Percentiles rank a stretch among this genome's conserved stretches.
These are phyloP conservation scores for Tinamus guttatus DNA, from an alignment of 2,113 vertebrate species.

Conservation along the genomic window DNA sequence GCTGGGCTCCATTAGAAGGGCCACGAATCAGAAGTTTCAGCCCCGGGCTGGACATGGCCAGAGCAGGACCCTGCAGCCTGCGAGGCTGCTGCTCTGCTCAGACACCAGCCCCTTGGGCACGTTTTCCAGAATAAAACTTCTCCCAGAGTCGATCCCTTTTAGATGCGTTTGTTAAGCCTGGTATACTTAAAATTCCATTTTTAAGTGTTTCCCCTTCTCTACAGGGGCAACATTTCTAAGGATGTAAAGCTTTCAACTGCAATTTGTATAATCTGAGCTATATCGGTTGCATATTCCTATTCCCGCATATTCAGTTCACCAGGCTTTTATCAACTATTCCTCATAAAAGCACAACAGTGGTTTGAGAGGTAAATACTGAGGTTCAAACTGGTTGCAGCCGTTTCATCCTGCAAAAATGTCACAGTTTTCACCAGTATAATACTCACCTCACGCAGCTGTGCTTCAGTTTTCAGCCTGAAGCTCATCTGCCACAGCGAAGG, in stretches of 20 bases:
- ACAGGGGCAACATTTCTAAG: neutral
- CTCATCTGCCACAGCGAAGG: accelerated
- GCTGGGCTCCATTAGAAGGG: neutral
- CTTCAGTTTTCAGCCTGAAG: neutral
- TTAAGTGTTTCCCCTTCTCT: neutral
- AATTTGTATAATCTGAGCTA: neutral
- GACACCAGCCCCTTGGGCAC: neutral
- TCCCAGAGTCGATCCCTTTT: too few relatives aligned
- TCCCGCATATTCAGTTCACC: neutral
- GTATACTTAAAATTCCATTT: neutral
- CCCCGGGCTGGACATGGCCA: accelerated
- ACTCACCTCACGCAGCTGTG: neutral
- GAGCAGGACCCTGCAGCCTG: neutral
- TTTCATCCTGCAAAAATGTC: neutral
- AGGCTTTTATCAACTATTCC: neutral
- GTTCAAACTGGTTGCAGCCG: neutral
- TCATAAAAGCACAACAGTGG: neutral
- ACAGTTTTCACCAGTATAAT: neutral
- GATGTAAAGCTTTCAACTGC: neutral
- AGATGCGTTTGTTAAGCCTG: neutral
- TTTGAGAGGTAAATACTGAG: neutral
- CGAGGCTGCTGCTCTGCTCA: neutral
- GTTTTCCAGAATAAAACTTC: neutral
- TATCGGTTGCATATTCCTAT: accelerated
- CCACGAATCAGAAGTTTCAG: neutral